phyloP scores from a whole-genome alignment of 2,113 vertebrate species.

The Tachysurus fulvidraco region DNA sequence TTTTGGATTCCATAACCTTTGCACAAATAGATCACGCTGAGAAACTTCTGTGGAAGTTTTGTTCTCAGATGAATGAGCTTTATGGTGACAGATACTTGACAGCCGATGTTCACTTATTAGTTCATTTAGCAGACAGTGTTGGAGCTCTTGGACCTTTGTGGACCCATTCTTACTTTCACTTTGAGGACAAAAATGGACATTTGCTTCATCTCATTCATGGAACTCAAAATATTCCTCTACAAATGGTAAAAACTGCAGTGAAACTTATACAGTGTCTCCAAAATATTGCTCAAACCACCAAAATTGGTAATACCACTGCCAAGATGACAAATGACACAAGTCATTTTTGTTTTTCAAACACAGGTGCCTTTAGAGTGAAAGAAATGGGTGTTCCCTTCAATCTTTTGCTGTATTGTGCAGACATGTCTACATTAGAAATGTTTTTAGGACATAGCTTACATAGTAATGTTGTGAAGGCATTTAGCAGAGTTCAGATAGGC shows the following conservation, averaged over 20 bases:
- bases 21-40: background rate
- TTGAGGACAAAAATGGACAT: constrained; percentile 47
- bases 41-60: background rate
- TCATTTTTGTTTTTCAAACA: background rate
- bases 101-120: background rate
- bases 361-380: background rate
- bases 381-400: background rate
- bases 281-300: constrained; percentile 35
- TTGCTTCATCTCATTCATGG: constrained; percentile 47
- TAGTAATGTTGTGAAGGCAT: constrained; percentile 41
- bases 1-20: background rate
- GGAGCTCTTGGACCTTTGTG: constrained; percentile 27
- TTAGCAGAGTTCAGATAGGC: constrained; percentile 24
- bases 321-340: constrained; percentile 21
- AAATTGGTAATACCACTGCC: background rate
- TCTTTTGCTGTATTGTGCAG: background rate
- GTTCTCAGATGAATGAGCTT: background rate
- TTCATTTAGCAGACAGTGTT: constrained; percentile 33
- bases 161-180: constrained; percentile 43
- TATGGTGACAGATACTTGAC: background rate
- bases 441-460: constrained; percentile 25
- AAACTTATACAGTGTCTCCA: constrained; percentile 30
- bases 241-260: constrained; percentile 42
- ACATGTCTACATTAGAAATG: constrained; percentile 18
- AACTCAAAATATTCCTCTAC: constrained; percentile 39